A percentile compares a stretch with the other conserved stretches of the same genome.
Evolutionary conservation across 2,113 vertebrate species (phyloP).

Genomic region (Chitala chitala): DNA sequence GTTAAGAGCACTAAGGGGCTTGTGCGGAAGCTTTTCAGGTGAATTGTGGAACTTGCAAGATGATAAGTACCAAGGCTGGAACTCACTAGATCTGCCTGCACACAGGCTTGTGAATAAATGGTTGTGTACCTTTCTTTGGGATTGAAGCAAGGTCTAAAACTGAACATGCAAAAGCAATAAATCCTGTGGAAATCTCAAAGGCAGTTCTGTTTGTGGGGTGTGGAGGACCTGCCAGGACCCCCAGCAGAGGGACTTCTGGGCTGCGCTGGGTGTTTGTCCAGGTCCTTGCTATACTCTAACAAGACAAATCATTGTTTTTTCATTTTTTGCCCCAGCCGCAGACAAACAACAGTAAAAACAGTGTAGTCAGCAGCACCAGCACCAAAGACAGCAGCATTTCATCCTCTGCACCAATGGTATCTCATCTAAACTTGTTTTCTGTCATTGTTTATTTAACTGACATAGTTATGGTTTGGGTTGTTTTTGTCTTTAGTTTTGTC

Average conservation of each 20-base stretch:
- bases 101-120: background rate
- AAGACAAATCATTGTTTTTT: slow-evolving; percentile 52
- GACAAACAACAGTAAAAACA: slow-evolving; percentile 98
- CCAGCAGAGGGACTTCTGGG: background rate
- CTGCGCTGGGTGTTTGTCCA: slow-evolving; percentile 5
- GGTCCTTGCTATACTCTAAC: slow-evolving; percentile 27
- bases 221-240: background rate
- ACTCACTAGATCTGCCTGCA: background rate
- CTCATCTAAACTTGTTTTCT: slow-evolving; percentile 64
- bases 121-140: too few species aligned
- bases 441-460: slow-evolving; percentile 37
- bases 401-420: slow-evolving; percentile 89
- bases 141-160: background rate
- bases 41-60: background rate
- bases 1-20: too few species aligned
- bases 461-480: slow-evolving; percentile 23
- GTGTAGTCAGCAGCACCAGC: slow-evolving; percentile 88
- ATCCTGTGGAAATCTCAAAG: background rate
- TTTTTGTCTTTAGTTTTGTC: slow-evolving; percentile 36
- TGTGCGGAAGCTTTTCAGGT: too few species aligned
- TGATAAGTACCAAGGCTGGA: background rate
- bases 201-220: background rate
- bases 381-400: slow-evolving; percentile 76
- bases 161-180: background rate
- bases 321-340: slow-evolving; percentile 77